Conservation (phyloP, 2,113 vertebrate genomes). For the Neodon shergylaensis region DNA sequence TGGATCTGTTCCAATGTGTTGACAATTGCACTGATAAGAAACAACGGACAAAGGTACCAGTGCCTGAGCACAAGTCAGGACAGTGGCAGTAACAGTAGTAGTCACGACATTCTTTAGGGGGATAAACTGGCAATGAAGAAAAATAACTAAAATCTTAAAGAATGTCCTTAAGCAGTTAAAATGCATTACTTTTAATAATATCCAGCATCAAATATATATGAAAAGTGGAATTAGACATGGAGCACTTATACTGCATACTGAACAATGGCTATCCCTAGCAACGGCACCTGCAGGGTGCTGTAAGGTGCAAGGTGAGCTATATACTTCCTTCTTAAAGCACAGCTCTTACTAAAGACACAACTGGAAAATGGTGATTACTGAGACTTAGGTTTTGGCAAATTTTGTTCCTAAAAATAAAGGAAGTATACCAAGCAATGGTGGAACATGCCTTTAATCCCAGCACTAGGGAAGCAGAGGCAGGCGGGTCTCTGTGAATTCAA, state of each 20-base stretch:
- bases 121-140: background rate
- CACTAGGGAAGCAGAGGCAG: background rate
- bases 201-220: background rate
- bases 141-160: background rate
- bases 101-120: background rate
- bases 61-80: background rate
- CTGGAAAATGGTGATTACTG: background rate
- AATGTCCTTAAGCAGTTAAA: background rate
- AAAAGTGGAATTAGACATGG: background rate
- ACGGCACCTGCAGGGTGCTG: background rate
- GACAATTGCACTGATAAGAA: background rate
- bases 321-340: background rate
- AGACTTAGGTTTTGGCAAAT: background rate
- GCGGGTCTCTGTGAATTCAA: background rate
- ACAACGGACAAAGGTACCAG: background rate
- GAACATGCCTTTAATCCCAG: background rate
- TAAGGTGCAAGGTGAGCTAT: background rate
- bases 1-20: background rate
- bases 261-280: background rate
- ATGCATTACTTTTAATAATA: slow-evolving; percentile 23
- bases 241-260: background rate
- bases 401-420: background rate
- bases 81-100: background rate
- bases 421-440: background rate
- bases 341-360: slow-evolving; percentile 15